These are phyloP conservation scores for Eristalis pertinax DNA, from an alignment of 2,888 invertebrate species.

Conservation along the genomic window DNA sequence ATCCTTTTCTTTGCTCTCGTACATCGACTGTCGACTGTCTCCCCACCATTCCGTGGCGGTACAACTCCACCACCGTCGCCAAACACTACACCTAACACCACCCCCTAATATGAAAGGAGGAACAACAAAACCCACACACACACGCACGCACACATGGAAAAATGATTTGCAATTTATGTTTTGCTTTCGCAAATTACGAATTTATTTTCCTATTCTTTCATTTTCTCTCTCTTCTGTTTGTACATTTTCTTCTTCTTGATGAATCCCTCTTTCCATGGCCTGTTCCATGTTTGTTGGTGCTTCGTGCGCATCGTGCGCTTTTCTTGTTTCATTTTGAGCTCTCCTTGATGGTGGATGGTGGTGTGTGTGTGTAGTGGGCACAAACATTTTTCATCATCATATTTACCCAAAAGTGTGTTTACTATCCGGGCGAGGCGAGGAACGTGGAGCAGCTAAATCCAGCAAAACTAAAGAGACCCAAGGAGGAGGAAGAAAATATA, in stretches of 20 bases:
- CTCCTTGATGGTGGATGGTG: not conserved
- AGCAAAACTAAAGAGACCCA: conserved; percentile 54
- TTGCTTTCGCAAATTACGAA: conserved; percentile 69
- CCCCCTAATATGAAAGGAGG: conserved; percentile 11
- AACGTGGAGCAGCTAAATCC: not conserved
- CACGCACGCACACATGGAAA: not conserved
- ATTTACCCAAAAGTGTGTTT: conserved; percentile 73
- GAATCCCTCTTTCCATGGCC: conserved; percentile 24
- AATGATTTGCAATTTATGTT: conserved; percentile 67
- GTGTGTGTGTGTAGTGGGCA: not conserved
- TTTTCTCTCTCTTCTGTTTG: conserved; percentile 59
- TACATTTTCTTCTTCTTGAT: conserved; percentile 59
- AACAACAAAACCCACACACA: conserved; percentile 11
- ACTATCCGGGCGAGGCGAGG: conserved; percentile 48
- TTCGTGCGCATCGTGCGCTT: conserved; percentile 20
- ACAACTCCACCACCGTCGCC: not conserved
- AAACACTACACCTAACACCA: not conserved
- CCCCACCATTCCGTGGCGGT: too few relatives aligned
- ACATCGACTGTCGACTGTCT: not conserved
- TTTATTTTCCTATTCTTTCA: conserved; percentile 64
- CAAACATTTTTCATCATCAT: conserved; percentile 46
- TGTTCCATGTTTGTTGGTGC: conserved; percentile 25
- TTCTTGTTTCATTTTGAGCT: conserved; percentile 43
- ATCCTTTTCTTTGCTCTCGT: not conserved
- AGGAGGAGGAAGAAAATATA: conserved; percentile 48